Base-by-base conservation (phyloP, 2,888 invertebrate genomes). In the Aricia artaxerxes region DNA sequence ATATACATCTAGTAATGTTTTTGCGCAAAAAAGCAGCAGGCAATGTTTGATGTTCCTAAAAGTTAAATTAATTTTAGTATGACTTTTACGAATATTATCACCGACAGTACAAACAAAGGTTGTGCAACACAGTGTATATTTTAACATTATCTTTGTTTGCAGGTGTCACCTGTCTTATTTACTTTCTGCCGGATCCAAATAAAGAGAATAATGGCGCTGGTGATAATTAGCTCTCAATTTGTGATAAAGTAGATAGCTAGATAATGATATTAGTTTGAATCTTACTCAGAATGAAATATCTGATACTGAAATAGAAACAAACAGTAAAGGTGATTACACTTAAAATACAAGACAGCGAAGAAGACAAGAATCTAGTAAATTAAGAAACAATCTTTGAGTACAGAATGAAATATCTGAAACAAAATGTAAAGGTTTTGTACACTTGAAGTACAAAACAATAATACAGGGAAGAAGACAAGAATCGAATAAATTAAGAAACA, bases 181-280 rank as follows among this genome's bases (percentile, higher is more conserved):
- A 85, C 81, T 87, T 88, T 80, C 80, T 90, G 53, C 89, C 89
- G 7, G 86, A 87, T 77, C 87, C 88, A 13, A 85, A 82, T 40
- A 86, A 86, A 82, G 86, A 86, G 75, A 87, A 86, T 57, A 84
- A 82, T 80, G 84, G 82, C 5, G 83, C 83, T 6, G 88, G 88
- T 2, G 89, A 89, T 82, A 85, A 86, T 83, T 88, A 83, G 85
- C 31, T 13, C 13, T 38, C 53, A 13, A 24, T 2, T 40, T 24
- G 5, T 13, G 4, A 78, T 57, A 24, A 77, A n/a, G 3, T 44
- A 69, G 11, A 38, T 69, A 5, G 35, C 9, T 16, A 38, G 35
- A 69, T 13, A 24, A 24, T 61, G 1, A 64, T 64, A 3, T 16
- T 24, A 61, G 1, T 31, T 31, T 35, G 16, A 69, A 69, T 69